Base-by-base conservation (phyloP, 2,113 vertebrate genomes). In the Sylvietta virens region DNA sequence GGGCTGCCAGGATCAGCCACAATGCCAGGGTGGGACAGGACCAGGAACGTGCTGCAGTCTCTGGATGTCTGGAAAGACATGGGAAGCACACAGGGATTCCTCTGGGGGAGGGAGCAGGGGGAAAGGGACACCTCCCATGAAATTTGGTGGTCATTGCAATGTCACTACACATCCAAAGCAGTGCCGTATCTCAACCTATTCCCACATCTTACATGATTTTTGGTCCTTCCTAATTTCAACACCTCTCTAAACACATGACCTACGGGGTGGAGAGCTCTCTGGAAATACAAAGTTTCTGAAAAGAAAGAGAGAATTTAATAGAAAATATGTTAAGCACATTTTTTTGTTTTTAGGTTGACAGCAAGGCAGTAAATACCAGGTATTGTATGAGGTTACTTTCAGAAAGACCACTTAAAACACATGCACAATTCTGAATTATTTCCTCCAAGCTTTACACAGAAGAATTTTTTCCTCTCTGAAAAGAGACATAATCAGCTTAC, bases 101-200 rank as follows among this genome's bases (percentile, higher is more conserved):
- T 4, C 8, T 5, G 5, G 9, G 19, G 3, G 11, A 51, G n/a
- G 9, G 9, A 31, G 7, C 1, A 35, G 20, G 24, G 6, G 7
- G 6, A 22, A 58, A 48, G 56, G 6, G 3, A 14, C 15, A 5
- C 2, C 31, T 81, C 19, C 31, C 18, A 61, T 42, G 27, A 74
- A 64, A 67, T 79, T 9, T 17, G 26, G 12, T 10, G 42, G 18
- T 74, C 39, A 30, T 33, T 50, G 20, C 30, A 73, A 23, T 47
- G 27, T 27, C 44, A 39, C 47, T n/a, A 31, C 7, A 21, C 8
- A 30, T 57, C 31, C 40, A 23, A 79, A 91, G 47, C 23, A 64
- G 28, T 6, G 21, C 18, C 11, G 1, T 33, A 42, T 37, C 15
- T 66, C 74, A 67, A 0, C 10, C 30, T 66, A 17, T 31, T 81